phyloP scores from a whole-genome alignment of 2,888 invertebrate genomes.

The Baccha elongata region DNA sequence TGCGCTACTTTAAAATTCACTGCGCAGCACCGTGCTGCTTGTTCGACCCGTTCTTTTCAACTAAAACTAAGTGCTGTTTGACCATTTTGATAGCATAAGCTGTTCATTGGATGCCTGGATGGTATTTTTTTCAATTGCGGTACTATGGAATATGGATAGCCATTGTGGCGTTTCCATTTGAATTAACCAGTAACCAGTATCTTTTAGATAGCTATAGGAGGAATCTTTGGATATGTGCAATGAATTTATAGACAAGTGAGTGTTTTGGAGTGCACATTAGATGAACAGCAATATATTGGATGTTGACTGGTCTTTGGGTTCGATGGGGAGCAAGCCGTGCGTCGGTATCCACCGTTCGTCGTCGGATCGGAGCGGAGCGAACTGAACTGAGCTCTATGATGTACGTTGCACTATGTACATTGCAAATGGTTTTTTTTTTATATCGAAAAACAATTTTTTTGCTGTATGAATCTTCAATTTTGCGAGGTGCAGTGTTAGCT shows the following conservation, averaged over 20 bases:
- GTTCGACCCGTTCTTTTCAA: conserved; percentile 74
- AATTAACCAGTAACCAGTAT: conserved; percentile 63
- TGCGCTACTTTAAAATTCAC: conserved; percentile 47
- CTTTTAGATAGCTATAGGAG: conserved; percentile 24
- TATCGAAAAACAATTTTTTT: conserved; percentile 3
- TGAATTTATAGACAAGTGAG: conserved; percentile 54
- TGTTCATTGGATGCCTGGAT: conserved; percentile 8
- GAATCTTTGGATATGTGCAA: conserved; percentile 47
- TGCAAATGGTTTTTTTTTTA: neutral
- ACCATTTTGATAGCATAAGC: conserved; percentile 60
- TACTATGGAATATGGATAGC: conserved; percentile 37
- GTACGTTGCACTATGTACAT: neutral
- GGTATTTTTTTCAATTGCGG: conserved; percentile 63
- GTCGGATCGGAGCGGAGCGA: neutral
- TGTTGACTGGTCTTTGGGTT: neutral
- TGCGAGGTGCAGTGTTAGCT: neutral
- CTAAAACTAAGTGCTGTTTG: conserved; percentile 71
- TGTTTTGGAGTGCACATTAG: conserved; percentile 49
- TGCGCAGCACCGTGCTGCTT: conserved; percentile 60
- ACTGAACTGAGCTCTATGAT: conserved; percentile 2
- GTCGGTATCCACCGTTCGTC: conserved; percentile 5
- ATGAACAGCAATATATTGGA: conserved; percentile 19
- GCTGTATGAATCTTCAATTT: neutral
- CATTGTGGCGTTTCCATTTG: conserved; percentile 65
- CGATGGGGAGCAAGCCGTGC: conserved; percentile 2